Evolutionary conservation across 2,113 vertebrate genomes (phyloP).

Genomic region (Syngnathoides biaculeatus): DNA sequence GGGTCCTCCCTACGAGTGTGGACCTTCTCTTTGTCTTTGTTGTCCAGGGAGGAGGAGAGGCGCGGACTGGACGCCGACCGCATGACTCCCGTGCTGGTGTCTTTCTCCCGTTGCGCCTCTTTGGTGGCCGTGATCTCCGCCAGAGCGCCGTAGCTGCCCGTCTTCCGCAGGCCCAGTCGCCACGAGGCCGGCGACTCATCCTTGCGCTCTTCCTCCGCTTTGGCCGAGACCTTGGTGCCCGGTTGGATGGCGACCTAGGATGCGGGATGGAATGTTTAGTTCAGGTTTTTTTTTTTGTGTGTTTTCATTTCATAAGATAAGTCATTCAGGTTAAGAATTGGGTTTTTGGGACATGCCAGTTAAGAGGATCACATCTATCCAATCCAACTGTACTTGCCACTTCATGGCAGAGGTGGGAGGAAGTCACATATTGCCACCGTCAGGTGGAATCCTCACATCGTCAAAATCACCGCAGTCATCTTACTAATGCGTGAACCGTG

Average conservation of each 20-base stretch:
- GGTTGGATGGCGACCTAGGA: constrained; percentile 78
- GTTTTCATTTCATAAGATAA: not conserved
- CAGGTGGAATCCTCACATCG: too few species aligned
- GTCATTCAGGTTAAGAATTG: not conserved
- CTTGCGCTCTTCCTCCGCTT: constrained; percentile 89
- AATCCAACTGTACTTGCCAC: not conserved
- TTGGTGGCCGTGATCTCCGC: constrained; percentile 94
- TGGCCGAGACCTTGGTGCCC: constrained; percentile 81
- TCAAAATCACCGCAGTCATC: too few species aligned
- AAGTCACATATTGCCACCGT: not conserved
- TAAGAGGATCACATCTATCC: constrained; percentile 10
- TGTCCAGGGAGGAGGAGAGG: constrained; percentile 93
- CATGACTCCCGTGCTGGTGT: constrained; percentile 86
- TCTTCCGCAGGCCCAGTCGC: constrained; percentile 92
- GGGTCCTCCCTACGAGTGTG: not conserved
- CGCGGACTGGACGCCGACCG: constrained; percentile 96
- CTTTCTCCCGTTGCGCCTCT: constrained; percentile 94
- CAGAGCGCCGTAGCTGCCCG: constrained; percentile 93
- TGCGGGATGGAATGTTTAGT: not conserved
- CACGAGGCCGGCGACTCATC: constrained; percentile 96
- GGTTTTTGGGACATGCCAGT: constrained; percentile 29
- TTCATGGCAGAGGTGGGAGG: not conserved
- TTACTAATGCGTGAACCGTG: too few species aligned
- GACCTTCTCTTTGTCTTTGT: constrained; percentile 97
- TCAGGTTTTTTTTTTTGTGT: not conserved